These are phyloP conservation scores for Leptopterna dolabrata DNA, from an alignment of 2,888 invertebrate genomes.

Conservation along the genomic window DNA sequence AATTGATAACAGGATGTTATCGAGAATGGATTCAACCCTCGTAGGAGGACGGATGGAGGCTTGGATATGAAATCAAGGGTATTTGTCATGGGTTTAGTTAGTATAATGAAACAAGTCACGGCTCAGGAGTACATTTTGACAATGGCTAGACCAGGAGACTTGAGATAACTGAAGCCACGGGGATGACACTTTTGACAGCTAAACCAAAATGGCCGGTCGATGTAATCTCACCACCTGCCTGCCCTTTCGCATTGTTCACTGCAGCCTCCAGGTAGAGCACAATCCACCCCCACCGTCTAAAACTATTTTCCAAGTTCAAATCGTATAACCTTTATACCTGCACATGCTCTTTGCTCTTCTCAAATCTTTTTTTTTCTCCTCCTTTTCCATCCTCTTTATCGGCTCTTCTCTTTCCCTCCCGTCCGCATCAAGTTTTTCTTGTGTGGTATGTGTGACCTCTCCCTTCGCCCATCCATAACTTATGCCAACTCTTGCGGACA, in stretches of 20 bases:
- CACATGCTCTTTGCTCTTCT: constrained; percentile 42
- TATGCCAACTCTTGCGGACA: constrained; percentile 57
- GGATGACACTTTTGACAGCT: constrained; percentile 56
- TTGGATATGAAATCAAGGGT: neutral
- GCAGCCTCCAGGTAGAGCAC: constrained; percentile 13
- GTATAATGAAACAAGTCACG: neutral
- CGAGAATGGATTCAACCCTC: too few species aligned
- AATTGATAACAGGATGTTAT: too few species aligned
- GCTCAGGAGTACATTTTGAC: neutral
- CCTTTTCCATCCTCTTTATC: neutral
- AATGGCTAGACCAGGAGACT: neutral
- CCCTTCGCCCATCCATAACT: constrained; percentile 48
- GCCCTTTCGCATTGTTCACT: constrained; percentile 42
- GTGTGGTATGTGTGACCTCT: constrained; percentile 45
- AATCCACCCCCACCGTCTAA: constrained; percentile 39
- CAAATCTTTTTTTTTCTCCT: constrained; percentile 41
- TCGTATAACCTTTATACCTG: constrained; percentile 52
- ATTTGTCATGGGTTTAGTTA: neutral
- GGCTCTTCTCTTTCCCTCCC: neutral
- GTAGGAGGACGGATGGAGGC: too few species aligned
- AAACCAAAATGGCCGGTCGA: constrained; percentile 53
- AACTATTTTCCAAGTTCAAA: constrained; percentile 53
- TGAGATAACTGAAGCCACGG: constrained; percentile 35
- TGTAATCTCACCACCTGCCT: constrained; percentile 56
- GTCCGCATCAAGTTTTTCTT: constrained; percentile 4